Evolutionary conservation across 2,888 invertebrate species (phyloP).

Genomic region (Rapana venosa): DNA sequence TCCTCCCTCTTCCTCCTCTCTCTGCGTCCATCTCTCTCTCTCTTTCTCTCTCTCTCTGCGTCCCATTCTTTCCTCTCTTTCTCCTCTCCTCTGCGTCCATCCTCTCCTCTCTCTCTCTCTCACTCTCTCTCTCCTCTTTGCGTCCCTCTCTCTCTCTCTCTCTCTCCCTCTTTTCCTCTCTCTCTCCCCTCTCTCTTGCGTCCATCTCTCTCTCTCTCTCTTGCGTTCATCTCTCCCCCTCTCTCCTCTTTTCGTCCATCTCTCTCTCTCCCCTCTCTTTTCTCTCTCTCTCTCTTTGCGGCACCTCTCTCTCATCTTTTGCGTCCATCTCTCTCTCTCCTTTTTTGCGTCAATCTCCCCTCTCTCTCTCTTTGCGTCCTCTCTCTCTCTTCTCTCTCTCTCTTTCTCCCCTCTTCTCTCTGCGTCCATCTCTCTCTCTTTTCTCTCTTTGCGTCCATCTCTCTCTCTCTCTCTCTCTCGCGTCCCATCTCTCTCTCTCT

Average conservation of each 20-base stretch:
- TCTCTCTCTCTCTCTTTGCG: background rate
- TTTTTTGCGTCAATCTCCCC: background rate
- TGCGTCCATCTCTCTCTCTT: no score
- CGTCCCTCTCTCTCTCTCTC: constrained; percentile 9
- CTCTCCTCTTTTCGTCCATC: background rate
- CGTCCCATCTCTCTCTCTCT: no score
- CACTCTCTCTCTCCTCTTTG: background rate
- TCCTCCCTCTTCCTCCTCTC: background rate
- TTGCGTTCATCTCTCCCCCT: background rate
- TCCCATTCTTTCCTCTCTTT: no score
- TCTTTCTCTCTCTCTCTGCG: background rate
- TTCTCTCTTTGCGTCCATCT: no score
- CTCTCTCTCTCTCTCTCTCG: no score
- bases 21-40: background rate
- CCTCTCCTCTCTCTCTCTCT: background rate
- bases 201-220: background rate
- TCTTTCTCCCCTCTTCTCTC: no score
- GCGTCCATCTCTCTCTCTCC: background rate
- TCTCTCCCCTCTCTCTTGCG: background rate
- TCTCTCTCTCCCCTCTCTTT: background rate
- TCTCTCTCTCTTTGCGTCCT: no score
- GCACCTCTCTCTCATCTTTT: no score
- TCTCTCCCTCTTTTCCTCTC: background rate
- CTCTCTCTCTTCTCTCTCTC: no score
- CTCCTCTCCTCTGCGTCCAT: no score